phyloP scores from a whole-genome alignment of 2,797 vertebrate species.

The Steatocranus sp. region DNA sequence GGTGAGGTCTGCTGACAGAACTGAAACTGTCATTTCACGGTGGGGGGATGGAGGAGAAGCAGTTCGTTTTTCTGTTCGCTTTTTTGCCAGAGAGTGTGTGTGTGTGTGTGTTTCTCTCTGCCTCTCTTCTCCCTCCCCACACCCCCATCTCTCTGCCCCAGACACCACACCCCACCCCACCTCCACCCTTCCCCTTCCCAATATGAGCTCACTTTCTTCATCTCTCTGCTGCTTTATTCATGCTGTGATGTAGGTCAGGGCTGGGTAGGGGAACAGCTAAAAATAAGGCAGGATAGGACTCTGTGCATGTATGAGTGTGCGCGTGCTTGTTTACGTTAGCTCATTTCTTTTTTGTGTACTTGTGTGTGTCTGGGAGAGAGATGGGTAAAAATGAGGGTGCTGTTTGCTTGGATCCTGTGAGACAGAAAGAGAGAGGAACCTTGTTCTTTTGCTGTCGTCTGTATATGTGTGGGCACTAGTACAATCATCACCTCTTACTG shows the following conservation, averaged over 20 bases:
- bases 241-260: slow-evolving; percentile 73
- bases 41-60: slow-evolving; percentile 1
- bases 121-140: neutral
- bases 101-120: neutral
- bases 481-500: neutral
- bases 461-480: neutral
- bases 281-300: slow-evolving; percentile 62
- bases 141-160: neutral
- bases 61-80: slow-evolving; percentile 41
- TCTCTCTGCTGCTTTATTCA: slow-evolving; percentile 65
- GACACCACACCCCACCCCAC: neutral
- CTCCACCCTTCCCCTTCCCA: neutral
- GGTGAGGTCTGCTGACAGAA: slow-evolving; percentile 69
- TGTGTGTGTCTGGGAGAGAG: neutral
- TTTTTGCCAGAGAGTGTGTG: slow-evolving; percentile 9
- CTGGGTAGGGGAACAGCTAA: slow-evolving; percentile 61
- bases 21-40: slow-evolving; percentile 69
- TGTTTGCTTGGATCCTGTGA: slow-evolving; percentile 1
- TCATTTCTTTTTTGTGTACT: neutral
- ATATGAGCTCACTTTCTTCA: slow-evolving; percentile 51
- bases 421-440: neutral
- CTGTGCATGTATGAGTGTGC: neutral
- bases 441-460: neutral
- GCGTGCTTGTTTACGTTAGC: neutral
- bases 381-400: neutral